Conservation (phyloP, 2,888 invertebrate genomes). For the Autographa gamma region DNA sequence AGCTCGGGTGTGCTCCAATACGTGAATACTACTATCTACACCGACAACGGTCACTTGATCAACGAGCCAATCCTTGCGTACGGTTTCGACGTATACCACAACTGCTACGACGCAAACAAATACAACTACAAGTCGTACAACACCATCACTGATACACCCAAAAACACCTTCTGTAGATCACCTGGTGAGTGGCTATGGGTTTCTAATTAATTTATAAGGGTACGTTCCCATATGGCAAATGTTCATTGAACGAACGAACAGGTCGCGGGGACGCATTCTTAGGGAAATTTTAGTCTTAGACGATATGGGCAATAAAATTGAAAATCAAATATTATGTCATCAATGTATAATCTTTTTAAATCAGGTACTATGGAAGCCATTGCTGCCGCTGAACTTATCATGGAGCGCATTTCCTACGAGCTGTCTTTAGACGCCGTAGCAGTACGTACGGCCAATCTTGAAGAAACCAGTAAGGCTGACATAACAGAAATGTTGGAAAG, state of each 20-base stretch:
- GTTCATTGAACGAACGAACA: too few relatives aligned
- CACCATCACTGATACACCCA: conserved; percentile 71
- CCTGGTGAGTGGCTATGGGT: conserved; percentile 65
- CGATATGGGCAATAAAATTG: too few relatives aligned
- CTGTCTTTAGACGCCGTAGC: conserved; percentile 88
- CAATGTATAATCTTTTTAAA: conserved; percentile 19
- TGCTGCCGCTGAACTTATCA: conserved; percentile 68
- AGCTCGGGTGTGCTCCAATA: conserved; percentile 85
- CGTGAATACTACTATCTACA: conserved; percentile 81
- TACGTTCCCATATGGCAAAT: too few relatives aligned
- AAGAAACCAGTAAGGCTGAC: conserved; percentile 53
- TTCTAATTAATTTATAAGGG: too few relatives aligned
- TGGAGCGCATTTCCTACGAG: conserved; percentile 90
- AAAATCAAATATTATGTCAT: neutral
- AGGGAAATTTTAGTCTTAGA: too few relatives aligned
- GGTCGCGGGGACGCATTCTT: too few relatives aligned
- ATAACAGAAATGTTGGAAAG: conserved; percentile 83
- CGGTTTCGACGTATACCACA: conserved; percentile 57
- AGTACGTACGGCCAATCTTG: conserved; percentile 87
- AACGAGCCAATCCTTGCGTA: conserved; percentile 66
- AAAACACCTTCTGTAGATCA: conserved; percentile 73
- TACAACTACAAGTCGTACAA: conserved; percentile 68
- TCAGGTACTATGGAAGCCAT: conserved; percentile 85
- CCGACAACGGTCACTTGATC: conserved; percentile 82
- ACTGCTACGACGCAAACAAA: conserved; percentile 68